These are phyloP conservation scores for Mycetomoellerius zeteki DNA, from an alignment of 1,140 invertebrate species.

Conservation along the genomic window DNA sequence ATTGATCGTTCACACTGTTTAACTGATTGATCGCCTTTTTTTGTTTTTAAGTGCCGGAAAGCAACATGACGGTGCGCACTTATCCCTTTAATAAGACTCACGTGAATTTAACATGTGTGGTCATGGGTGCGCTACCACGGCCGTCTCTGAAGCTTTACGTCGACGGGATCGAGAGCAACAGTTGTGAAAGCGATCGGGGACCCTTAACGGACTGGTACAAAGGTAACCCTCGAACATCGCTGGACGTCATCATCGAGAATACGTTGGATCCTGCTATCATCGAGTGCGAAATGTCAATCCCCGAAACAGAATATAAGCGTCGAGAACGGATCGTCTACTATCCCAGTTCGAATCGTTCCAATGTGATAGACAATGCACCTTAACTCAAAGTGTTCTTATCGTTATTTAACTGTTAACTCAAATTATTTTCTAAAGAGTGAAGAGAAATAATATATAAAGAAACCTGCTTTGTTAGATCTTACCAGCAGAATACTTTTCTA, in stretches of 20 bases:
- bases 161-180: slow-evolving; percentile 58
- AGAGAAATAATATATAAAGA: slow-evolving; percentile 1
- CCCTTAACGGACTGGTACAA: slow-evolving; percentile 39
- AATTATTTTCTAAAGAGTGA: not conserved
- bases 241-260: slow-evolving; percentile 52
- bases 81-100: slow-evolving; percentile 73
- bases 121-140: slow-evolving; percentile 73
- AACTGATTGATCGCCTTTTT: not conserved
- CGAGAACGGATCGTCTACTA: slow-evolving; percentile 75
- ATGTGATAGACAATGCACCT: not conserved
- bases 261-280: slow-evolving; percentile 65
- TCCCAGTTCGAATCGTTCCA: slow-evolving; percentile 67
- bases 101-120: slow-evolving; percentile 76
- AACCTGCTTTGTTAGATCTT: not conserved
- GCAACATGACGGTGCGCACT: slow-evolving; percentile 64
- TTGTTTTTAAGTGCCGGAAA: slow-evolving; percentile 75
- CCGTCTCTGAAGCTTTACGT: slow-evolving; percentile 74
- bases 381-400: not conserved
- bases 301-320: slow-evolving; percentile 74
- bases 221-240: not conserved
- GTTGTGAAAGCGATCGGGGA: slow-evolving; percentile 1
- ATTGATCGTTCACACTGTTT: not conserved
- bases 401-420: not conserved
- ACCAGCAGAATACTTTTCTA: not conserved
- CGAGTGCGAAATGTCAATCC: slow-evolving; percentile 77